Conservation (phyloP, 2,797 vertebrate species). For the Enteromius mattozi region DNA sequence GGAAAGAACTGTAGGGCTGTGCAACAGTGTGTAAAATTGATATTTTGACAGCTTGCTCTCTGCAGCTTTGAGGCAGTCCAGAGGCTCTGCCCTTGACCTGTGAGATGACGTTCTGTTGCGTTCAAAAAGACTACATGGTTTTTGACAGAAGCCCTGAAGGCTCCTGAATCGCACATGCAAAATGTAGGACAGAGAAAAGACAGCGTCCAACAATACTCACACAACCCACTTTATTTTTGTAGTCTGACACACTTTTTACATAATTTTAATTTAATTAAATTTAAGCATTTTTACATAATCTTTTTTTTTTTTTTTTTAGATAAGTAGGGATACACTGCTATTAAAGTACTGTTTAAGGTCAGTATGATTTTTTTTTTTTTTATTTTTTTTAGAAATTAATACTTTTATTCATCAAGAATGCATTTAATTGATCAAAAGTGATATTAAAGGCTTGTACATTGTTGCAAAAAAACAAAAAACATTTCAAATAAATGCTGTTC, state of each 20-base stretch:
- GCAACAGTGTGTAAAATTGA: conserved; percentile 56
- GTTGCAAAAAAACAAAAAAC: neutral
- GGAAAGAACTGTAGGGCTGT: conserved; percentile 29
- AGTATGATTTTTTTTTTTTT: neutral
- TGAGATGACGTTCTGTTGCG: conserved; percentile 40
- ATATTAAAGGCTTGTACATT: neutral
- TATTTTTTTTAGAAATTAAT: neutral
- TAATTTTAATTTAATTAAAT: too few species aligned
- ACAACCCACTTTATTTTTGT: neutral
- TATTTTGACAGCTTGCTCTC: conserved; percentile 62
- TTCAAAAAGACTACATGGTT: conserved; percentile 19
- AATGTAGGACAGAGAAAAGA: conserved; percentile 15
- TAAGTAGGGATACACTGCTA: neutral
- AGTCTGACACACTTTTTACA: neutral
- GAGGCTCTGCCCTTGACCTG: conserved; percentile 61
- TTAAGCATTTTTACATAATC: too few species aligned
- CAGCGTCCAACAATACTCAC: neutral
- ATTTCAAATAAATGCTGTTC: neutral
- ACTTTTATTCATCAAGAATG: neutral
- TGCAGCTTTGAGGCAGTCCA: conserved; percentile 29
- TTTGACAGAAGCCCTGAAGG: conserved; percentile 39
- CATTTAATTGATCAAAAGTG: neutral
- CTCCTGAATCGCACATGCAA: neutral
- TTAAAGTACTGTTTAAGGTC: neutral
- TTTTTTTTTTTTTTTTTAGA: neutral